A percentile compares a stretch with the other conserved stretches of the same genome.
phyloP scores from a whole-genome alignment of 2,888 invertebrate species.

The Yponomeuta plumbellus region DNA sequence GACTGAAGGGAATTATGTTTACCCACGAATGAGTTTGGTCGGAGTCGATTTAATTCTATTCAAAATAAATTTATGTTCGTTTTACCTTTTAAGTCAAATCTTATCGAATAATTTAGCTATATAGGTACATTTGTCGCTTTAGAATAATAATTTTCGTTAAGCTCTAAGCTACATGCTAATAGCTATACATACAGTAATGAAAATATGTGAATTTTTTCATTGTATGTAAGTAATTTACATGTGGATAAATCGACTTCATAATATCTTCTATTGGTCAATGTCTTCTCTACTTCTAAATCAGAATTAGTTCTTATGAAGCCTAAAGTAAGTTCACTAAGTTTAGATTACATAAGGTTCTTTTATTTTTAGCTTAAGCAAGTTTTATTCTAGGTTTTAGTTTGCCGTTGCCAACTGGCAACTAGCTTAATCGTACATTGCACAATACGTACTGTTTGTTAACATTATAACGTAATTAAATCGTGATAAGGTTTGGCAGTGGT shows the following conservation, averaged over 20 bases:
- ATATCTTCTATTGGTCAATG: too few species aligned
- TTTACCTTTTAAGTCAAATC: conserved; percentile 28
- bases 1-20: conserved; percentile 22
- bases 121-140: not conserved
- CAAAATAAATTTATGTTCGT: conserved; percentile 35
- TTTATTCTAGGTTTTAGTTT: not conserved
- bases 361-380: not conserved
- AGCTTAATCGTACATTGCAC: not conserved
- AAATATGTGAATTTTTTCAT: too few species aligned
- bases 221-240: too few species aligned
- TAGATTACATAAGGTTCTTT: not conserved
- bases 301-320: too few species aligned
- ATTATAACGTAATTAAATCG: not conserved
- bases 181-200: too few species aligned
- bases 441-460: not conserved
- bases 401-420: not conserved
- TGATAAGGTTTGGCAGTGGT: not conserved
- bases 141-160: not conserved
- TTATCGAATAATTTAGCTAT: not conserved
- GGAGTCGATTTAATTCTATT: conserved; percentile 21
- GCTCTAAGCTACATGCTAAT: not conserved
- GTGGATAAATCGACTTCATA: too few species aligned
- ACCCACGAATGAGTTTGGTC: conserved; percentile 25
- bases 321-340: too few species aligned
- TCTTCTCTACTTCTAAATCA: too few species aligned